phyloP scores from a whole-genome alignment of 2,797 vertebrate genomes.

The Odontamblyopus rebecca region DNA sequence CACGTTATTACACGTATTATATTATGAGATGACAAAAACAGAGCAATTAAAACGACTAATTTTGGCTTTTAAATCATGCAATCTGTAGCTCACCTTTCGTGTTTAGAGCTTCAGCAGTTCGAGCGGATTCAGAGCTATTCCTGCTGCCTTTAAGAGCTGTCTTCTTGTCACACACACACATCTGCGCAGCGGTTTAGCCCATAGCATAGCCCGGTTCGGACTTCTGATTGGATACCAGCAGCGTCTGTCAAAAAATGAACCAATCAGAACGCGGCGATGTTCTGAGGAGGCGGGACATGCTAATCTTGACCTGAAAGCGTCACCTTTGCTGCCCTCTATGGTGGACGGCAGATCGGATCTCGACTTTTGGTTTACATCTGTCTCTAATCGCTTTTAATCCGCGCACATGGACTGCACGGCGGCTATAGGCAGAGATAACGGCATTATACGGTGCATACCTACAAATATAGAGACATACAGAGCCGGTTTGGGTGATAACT shows the following conservation, averaged over 20 bases:
- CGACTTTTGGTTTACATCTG: slow-evolving; percentile 52
- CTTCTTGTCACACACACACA: slow-evolving; percentile 23
- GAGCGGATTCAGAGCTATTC: background rate
- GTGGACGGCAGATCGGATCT: slow-evolving; percentile 30
- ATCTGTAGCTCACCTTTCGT: slow-evolving; percentile 40
- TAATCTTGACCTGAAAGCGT: slow-evolving; percentile 35
- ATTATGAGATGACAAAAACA: background rate
- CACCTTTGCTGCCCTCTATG: slow-evolving; percentile 23
- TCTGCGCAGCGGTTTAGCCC: slow-evolving; percentile 38
- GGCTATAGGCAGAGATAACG: background rate
- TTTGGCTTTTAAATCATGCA: rapidly evolving
- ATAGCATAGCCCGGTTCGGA: background rate
- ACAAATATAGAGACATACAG: background rate
- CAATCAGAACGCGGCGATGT: background rate
- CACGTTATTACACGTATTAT: background rate
- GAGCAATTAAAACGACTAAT: rapidly evolving
- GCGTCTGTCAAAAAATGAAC: slow-evolving; percentile 14
- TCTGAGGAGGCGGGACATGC: background rate
- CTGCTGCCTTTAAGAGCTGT: slow-evolving; percentile 3
- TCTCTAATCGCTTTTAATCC: slow-evolving; percentile 60
- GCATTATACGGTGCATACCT: background rate
- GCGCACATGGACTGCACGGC: slow-evolving; percentile 18
- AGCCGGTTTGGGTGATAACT: background rate
- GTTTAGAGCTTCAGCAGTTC: slow-evolving; percentile 17
- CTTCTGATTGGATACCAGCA: slow-evolving; percentile 40